Evolutionary conservation across 2,888 invertebrate genomes (phyloP).

Genomic region (Dynastes grantii): DNA sequence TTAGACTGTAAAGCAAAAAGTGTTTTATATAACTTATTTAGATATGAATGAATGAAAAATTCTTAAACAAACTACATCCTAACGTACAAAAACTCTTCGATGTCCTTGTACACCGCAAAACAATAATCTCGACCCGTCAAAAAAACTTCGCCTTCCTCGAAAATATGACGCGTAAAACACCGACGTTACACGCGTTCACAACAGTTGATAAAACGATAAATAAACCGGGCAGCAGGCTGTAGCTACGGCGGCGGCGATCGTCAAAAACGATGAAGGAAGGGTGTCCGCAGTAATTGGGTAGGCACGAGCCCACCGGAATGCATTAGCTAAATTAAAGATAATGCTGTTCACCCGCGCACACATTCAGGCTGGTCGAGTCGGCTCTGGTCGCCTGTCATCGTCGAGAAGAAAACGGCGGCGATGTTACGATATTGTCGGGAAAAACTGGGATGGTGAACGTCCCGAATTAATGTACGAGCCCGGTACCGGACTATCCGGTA

Average conservation of each 20-base stretch:
- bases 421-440: neutral
- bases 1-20: too few species aligned
- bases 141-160: too few species aligned
- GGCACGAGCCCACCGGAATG: conserved; percentile 53
- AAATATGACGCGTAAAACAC: too few species aligned
- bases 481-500: neutral
- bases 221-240: conserved; percentile 20
- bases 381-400: too few species aligned
- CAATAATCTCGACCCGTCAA: too few species aligned
- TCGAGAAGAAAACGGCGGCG: neutral
- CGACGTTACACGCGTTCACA: conserved; percentile 2
- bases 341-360: conserved; percentile 44
- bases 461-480: neutral
- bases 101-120: too few species aligned
- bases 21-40: neutral
- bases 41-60: neutral
- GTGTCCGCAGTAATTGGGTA: conserved; percentile 51
- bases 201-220: conserved; percentile 49
- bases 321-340: conserved; percentile 59
- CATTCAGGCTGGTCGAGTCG: too few species aligned
- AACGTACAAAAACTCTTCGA: too few species aligned
- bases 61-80: neutral
- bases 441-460: neutral
- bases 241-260: conserved; percentile 1
- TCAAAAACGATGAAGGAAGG: conserved; percentile 31